A percentile compares a stretch with the other conserved stretches of the same genome.
Evolutionary conservation across 1,140 invertebrate genomes (phyloP).

Genomic region (Periplaneta americana): DNA sequence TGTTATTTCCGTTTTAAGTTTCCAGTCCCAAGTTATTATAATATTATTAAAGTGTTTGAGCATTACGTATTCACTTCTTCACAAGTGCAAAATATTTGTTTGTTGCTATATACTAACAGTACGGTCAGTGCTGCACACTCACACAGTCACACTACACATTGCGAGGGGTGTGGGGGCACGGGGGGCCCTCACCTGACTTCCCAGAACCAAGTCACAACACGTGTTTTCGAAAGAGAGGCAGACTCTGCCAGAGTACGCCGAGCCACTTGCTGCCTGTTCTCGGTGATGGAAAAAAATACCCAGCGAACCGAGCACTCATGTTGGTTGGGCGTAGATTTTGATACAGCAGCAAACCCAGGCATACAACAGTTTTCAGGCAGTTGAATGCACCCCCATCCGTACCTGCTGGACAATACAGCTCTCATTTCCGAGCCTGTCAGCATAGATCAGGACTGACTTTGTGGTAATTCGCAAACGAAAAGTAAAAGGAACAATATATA

Average conservation of each 20-base stretch:
- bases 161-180: neutral
- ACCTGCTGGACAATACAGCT: neutral
- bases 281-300: too few species aligned
- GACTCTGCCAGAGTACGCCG: too few species aligned
- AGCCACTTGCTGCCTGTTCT: too few species aligned
- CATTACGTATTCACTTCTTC: neutral
- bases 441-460: neutral
- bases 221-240: too few species aligned
- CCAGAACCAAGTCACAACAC: too few species aligned
- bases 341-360: too few species aligned
- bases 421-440: neutral
- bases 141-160: neutral
- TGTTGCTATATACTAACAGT: neutral
- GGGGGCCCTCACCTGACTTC: too few species aligned
- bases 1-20: neutral
- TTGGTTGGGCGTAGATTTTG: too few species aligned
- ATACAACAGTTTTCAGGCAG: neutral
- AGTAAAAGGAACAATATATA: neutral
- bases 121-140: neutral
- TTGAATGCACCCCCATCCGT: neutral
- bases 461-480: neutral
- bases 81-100: neutral
- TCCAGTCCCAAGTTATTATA: neutral
- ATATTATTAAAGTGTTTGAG: neutral
- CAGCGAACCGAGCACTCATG: too few species aligned